Evolutionary conservation across 2,888 invertebrate species (phyloP).

Genomic region (Dasysyrphus tricinctus): DNA sequence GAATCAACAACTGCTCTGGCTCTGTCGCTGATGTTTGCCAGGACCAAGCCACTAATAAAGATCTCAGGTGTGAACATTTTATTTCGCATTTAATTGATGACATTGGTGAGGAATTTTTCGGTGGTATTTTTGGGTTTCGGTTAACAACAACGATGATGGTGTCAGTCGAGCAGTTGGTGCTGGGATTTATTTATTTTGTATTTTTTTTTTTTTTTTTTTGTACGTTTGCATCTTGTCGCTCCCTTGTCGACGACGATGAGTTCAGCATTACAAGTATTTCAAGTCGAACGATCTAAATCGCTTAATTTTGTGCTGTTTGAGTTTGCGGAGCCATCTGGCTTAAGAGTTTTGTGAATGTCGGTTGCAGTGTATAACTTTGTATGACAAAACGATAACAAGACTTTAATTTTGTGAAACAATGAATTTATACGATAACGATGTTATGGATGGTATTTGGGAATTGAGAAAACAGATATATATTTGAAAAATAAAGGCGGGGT

Average conservation of each 20-base stretch:
- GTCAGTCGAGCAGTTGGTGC: constrained; percentile 31
- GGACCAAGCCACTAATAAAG: constrained; percentile 80
- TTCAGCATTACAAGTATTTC: constrained; percentile 61
- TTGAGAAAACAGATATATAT: neutral
- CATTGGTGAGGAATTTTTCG: constrained; percentile 82
- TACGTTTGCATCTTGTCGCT: constrained; percentile 55
- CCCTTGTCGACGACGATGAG: constrained; percentile 1
- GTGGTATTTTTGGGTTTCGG: constrained; percentile 79
- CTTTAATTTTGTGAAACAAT: constrained; percentile 42
- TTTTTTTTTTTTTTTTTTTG: constrained; percentile 9
- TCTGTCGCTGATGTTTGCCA: constrained; percentile 37
- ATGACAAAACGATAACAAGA: constrained; percentile 69
- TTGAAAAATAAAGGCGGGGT: neutral
- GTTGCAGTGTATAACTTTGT: constrained; percentile 70
- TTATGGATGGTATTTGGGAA: constrained; percentile 14
- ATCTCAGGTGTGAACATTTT: constrained; percentile 82
- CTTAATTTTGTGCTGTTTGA: constrained; percentile 53
- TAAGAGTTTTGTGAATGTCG: constrained; percentile 47
- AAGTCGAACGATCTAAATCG: constrained; percentile 66
- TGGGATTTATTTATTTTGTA: constrained; percentile 21
- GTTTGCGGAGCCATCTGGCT: constrained; percentile 56
- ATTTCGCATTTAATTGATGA: constrained; percentile 82
- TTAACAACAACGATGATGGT: constrained; percentile 66
- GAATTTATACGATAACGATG: constrained; percentile 40
- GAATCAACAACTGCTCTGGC: constrained; percentile 53